A percentile compares a stretch with the other conserved stretches of the same genome.
These are phyloP conservation scores for Triplophysa rosa DNA, from an alignment of 2,113 vertebrate genomes.

Conservation along the genomic window DNA sequence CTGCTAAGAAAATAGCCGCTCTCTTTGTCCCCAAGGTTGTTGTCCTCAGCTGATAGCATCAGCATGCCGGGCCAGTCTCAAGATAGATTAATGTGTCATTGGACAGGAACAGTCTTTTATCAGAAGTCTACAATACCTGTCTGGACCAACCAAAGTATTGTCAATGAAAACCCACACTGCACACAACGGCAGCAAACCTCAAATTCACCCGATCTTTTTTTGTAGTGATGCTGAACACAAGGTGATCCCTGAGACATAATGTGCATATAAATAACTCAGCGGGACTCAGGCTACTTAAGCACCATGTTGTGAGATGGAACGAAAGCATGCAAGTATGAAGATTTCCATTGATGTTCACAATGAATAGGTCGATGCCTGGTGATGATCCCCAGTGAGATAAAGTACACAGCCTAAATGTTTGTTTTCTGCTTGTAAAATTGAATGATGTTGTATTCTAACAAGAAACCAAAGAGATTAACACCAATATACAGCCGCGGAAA, in stretches of 20 bases:
- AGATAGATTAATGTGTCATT: constrained; percentile 74
- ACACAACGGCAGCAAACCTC: neutral
- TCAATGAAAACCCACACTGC: constrained; percentile 46
- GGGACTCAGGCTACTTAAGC: neutral
- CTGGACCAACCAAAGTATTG: constrained; percentile 55
- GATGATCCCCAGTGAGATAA: neutral
- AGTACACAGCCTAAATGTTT: neutral
- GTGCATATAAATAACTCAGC: neutral
- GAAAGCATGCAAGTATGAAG: neutral
- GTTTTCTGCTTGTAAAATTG: neutral
- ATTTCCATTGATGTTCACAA: constrained; percentile 7
- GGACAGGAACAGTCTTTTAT: constrained; percentile 67
- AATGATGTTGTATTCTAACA: neutral
- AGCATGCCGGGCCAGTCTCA: constrained; percentile 61
- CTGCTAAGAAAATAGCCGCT: neutral
- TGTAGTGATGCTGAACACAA: neutral
- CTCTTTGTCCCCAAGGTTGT: constrained; percentile 66
- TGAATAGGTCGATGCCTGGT: neutral
- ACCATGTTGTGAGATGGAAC: neutral
- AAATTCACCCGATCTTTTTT: neutral
- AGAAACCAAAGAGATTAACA: neutral
- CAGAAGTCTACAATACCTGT: constrained; percentile 52
- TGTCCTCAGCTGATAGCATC: constrained; percentile 62
- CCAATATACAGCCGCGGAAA: neutral
- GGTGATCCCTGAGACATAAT: neutral